Evolutionary conservation across 2,113 vertebrate genomes (phyloP).

Genomic region (Apus apus): DNA sequence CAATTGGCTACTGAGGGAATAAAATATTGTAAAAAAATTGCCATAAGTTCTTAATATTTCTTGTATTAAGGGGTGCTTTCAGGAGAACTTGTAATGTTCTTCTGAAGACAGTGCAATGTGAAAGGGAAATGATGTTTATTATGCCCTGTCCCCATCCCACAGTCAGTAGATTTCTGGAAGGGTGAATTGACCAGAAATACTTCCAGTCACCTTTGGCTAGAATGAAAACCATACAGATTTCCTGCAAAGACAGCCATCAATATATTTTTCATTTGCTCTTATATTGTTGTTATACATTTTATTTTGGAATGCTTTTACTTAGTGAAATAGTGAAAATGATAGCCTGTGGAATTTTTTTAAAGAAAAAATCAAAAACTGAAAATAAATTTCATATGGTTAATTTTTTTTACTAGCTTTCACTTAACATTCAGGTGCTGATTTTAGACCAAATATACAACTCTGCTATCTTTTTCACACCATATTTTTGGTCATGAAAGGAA

Average conservation of each 20-base stretch:
- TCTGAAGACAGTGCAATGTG: background rate
- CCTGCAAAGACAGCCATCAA: background rate
- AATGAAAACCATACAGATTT: background rate
- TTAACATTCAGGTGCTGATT: background rate
- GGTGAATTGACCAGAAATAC: background rate
- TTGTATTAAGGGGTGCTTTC: background rate
- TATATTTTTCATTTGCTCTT: background rate
- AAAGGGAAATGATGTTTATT: too few species aligned
- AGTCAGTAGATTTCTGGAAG: background rate
- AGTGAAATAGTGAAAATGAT: background rate
- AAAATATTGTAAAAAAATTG: background rate
- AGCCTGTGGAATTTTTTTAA: background rate
- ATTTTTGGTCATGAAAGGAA: background rate
- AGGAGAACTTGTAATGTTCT: background rate
- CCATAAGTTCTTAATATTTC: background rate
- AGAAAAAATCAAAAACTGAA: background rate
- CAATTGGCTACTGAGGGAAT: background rate
- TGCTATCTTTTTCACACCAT: background rate
- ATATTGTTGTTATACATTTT: background rate
- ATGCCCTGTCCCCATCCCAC: too few species aligned
- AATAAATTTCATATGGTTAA: background rate
- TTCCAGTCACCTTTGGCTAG: background rate
- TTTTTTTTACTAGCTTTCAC: background rate
- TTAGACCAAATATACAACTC: background rate
- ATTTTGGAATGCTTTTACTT: background rate